Evolutionary conservation across 2,113 vertebrate genomes (phyloP).

Genomic region (Chaetura pelagica): DNA sequence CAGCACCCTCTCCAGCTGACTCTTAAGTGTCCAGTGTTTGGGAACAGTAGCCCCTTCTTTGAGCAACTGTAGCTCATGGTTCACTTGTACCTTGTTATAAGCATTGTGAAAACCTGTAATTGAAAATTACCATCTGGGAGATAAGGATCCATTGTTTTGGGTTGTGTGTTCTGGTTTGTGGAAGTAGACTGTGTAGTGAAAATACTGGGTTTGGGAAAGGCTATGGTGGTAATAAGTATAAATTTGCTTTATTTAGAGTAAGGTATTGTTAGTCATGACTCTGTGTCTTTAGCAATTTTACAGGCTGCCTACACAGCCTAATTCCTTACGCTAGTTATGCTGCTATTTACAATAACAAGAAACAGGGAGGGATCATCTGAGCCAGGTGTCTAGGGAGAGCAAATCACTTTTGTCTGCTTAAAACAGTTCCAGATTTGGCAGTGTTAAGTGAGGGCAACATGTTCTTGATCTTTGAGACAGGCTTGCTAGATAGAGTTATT

Average conservation of each 20-base stretch:
- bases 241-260: neutral
- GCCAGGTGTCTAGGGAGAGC: neutral
- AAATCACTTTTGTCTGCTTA: neutral
- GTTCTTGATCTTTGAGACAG: neutral
- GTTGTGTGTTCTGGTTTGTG: neutral
- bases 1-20: too few relatives aligned
- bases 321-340: neutral
- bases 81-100: neutral
- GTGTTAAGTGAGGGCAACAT: neutral
- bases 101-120: neutral
- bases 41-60: neutral
- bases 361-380: neutral
- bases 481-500: neutral
- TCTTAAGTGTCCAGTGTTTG: too few relatives aligned
- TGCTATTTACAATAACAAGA: neutral
- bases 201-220: neutral
- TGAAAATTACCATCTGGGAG: neutral
- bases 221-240: neutral
- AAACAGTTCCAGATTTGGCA: neutral
- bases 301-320: neutral
- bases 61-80: neutral
- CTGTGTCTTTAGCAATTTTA: neutral
- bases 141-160: neutral
- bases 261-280: neutral
- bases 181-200: neutral